These are phyloP conservation scores for Furcifer pardalis DNA, from an alignment of 2,797 vertebrate species.

Conservation along the genomic window DNA sequence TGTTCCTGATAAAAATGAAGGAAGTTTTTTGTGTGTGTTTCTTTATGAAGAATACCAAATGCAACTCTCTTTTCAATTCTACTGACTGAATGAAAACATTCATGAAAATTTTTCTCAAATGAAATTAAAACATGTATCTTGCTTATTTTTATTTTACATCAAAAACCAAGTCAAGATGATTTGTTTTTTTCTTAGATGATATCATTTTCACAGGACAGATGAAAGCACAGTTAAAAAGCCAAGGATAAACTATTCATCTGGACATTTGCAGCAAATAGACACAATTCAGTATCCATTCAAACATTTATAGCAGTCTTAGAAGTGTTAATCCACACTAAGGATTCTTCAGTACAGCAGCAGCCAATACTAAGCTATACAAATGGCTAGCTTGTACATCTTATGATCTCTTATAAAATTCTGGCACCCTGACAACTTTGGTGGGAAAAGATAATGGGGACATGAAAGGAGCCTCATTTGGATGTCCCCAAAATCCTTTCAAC, in stretches of 20 bases:
- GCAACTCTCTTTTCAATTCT: background rate
- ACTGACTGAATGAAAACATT: background rate
- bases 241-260: conserved; percentile 29
- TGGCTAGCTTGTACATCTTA: conserved; percentile 45
- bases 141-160: background rate
- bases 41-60: background rate
- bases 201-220: conserved; percentile 6
- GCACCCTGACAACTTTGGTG: conserved; percentile 19
- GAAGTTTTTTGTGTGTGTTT: background rate
- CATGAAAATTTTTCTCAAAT: background rate
- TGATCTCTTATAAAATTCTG: conserved; percentile 36
- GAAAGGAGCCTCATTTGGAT: too few relatives aligned
- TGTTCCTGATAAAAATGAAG: background rate
- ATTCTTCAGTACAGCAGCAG: conserved; percentile 26
- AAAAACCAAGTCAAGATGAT: background rate
- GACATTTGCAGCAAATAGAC: conserved; percentile 4
- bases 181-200: conserved; percentile 10
- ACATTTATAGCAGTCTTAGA: conserved; percentile 15
- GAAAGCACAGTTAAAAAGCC: conserved; percentile 15
- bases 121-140: background rate
- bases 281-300: conserved; percentile 14
- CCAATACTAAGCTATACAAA: conserved; percentile 37
- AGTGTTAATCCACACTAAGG: conserved; percentile 40
- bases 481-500: too few relatives aligned
- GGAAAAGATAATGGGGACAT: too few relatives aligned